These are phyloP conservation scores for Petrosia ficiformis DNA, from an alignment of 37 sponge, comb jelly and placozoan genomes.

Conservation along the genomic window DNA sequence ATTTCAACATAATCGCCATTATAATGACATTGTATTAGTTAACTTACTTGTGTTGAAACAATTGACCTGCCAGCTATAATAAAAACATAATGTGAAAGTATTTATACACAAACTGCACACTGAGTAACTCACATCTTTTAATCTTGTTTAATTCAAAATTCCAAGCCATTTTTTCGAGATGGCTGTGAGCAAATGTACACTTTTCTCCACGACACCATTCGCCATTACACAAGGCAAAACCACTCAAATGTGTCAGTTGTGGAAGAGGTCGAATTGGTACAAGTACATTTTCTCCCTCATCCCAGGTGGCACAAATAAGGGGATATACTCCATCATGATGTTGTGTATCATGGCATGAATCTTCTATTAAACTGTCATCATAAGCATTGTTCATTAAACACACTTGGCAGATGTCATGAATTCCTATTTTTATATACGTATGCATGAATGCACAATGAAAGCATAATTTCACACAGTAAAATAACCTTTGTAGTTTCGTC, in stretches of 20 bases:
- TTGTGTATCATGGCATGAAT: not conserved
- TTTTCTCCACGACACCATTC: constrained; percentile 15
- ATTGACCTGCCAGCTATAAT: too few relatives aligned
- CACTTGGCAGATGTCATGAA: not conserved
- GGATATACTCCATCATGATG: not conserved
- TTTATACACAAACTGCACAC: too few relatives aligned
- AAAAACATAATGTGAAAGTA: too few relatives aligned
- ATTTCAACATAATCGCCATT: too few relatives aligned
- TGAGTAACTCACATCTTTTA: not conserved
- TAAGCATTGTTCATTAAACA: not conserved
- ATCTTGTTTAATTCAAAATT: constrained; percentile 10
- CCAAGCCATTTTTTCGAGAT: constrained; percentile 28
- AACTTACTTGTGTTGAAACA: too few relatives aligned
- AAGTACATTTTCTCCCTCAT: not conserved
- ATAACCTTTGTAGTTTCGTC: too few relatives aligned
- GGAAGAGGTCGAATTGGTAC: not conserved
- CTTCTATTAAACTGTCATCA: not conserved
- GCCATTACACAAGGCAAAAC: not conserved
- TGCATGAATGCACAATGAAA: too few relatives aligned
- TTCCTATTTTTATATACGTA: too few relatives aligned
- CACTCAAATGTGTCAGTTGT: not conserved
- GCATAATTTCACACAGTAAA: too few relatives aligned
- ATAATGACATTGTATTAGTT: too few relatives aligned
- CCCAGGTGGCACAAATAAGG: not conserved
- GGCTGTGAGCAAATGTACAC: constrained; percentile 37